Conservation (phyloP, 2,797 vertebrate genomes). For the Chelon auratus region DNA sequence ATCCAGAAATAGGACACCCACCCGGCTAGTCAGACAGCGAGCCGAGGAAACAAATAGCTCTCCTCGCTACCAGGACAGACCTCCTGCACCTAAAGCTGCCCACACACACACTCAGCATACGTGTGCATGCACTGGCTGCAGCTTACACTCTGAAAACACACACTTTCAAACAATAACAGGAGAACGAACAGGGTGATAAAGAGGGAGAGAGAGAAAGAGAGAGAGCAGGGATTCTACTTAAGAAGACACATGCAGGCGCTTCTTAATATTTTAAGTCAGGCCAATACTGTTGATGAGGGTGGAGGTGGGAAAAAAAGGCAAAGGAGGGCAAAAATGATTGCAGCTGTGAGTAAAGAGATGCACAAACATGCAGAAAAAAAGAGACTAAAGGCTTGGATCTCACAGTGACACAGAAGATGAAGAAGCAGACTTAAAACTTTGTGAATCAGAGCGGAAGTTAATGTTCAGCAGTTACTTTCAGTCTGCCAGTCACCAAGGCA, state of each 20-base stretch:
- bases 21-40: slow-evolving; percentile 80
- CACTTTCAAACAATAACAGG: background rate
- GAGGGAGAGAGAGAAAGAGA: background rate
- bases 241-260: background rate
- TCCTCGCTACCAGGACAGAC: slow-evolving; percentile 88
- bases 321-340: background rate
- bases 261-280: background rate
- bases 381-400: background rate
- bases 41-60: slow-evolving; percentile 95
- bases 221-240: slow-evolving; percentile 5
- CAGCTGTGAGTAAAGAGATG: background rate
- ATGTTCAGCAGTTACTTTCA: background rate
- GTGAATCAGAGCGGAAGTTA: background rate
- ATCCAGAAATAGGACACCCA: slow-evolving; percentile 96
- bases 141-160: background rate
- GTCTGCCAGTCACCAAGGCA: background rate
- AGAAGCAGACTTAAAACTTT: background rate
- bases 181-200: background rate
- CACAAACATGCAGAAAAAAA: background rate
- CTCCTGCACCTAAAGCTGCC: slow-evolving; percentile 70
- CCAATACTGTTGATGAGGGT: accelerated
- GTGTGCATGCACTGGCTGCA: background rate
- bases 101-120: slow-evolving; percentile 36
- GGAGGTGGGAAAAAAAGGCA: too few species aligned
- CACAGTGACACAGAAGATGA: background rate